These are phyloP conservation scores for Callaeas wilsoni DNA, from an alignment of 2,113 vertebrate genomes.

Conservation along the genomic window DNA sequence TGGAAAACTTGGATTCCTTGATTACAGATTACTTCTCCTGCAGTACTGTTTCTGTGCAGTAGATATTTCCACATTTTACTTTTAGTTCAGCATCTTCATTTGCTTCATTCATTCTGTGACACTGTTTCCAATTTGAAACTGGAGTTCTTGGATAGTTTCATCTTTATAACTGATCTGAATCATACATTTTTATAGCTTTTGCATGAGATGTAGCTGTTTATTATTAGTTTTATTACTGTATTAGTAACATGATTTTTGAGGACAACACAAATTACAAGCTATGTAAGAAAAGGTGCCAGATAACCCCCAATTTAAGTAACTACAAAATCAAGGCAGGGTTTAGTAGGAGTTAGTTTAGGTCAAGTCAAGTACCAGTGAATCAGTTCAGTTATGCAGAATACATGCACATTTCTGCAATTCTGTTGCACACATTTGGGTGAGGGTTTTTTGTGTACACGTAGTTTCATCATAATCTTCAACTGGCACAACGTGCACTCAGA, in stretches of 20 bases:
- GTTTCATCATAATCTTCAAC: too few relatives aligned
- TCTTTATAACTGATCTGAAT: not conserved
- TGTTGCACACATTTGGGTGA: not conserved
- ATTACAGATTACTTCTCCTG: not conserved
- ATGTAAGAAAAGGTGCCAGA: not conserved
- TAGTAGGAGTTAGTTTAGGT: not conserved
- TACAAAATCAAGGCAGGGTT: not conserved
- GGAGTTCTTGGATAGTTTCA: not conserved
- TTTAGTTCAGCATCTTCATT: not conserved
- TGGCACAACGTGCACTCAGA: not conserved
- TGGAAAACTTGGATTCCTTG: not conserved
- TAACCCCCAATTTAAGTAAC: not conserved
- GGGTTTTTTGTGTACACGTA: fast-evolving
- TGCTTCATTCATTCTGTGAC: not conserved
- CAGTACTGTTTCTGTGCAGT: not conserved
- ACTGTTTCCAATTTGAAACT: not conserved
- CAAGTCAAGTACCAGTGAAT: not conserved
- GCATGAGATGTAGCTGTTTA: not conserved
- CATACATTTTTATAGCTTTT: not conserved
- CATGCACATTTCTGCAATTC: not conserved
- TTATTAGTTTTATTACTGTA: not conserved
- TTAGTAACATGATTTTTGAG: not conserved
- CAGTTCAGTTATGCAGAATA: not conserved
- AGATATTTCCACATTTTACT: not conserved
- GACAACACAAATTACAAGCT: not conserved